Evolutionary conservation across 92 coral and sea anemone species (phyloP), one percentile per base, ranked within the genome.

Genomic region (Zoanthus sansibaricus): DNA sequence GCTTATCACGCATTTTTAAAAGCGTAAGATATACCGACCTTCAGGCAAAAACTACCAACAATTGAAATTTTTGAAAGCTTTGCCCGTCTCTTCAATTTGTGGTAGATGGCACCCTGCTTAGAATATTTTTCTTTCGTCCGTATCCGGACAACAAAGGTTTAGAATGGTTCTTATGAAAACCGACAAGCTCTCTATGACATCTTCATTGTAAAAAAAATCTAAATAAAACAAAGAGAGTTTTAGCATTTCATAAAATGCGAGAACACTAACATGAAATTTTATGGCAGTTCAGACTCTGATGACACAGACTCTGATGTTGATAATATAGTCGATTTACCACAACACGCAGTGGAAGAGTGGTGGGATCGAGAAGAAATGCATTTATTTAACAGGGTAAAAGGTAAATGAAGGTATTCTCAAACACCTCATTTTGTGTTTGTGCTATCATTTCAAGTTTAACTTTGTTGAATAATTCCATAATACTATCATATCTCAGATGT

Each of bases 31-130:
- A 68, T 46, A 62, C 9, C 48, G 58, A 59, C 71, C 83, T 78
- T 59, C 20, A 67, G 85, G 61, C 84, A 44, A 64, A 76, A 66
- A 45, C 47, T 80, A 20, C 45, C 85, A 37, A 21, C 75, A 59
- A 47, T 66, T 80, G 32, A 67, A 80, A 80, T 80, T 7, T 62
- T 62, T 62, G 69, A 62, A 33, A 80, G 85, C 52, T 80, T 62
- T 80, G 11, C 75, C 85, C 31, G 73, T 47, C 20, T 71, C 73
- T 80, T 80, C 85, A 80, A 80, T 80, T 80, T 80, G 75, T 80
- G 85, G 85, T 80, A 55, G 62, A 80, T 80, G 85, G 85, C 85
- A 80, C 85, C 85, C 85, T 67, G 85, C 85, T 66, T 80, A 66
- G 85, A 80, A 67, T 80, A 80, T 80, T 80, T 79, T 80, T 80